Base-by-base conservation (phyloP, 30 jellyfish, hydroid and myxozoan genomes). In the Hydractinia symbiolongicarpus region DNA sequence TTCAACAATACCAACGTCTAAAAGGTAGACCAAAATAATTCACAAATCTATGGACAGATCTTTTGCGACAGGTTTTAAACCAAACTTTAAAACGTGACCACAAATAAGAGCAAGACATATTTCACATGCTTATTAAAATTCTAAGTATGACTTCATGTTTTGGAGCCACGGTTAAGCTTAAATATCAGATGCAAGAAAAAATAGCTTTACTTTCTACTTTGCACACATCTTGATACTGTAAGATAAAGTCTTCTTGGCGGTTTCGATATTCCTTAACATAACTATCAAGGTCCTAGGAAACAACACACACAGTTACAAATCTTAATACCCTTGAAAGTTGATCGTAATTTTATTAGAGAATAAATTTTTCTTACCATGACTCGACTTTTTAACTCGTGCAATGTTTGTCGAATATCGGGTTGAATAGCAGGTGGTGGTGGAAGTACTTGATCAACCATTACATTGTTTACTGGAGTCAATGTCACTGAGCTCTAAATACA, bases 191-290 rank as follows among this genome's bases (percentile, higher is more conserved):
- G 44, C 44, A 30, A 30, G 44, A 30, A 30, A 30, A 30, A 30
- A 30, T 1, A 2, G 11, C 16, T 89, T 71, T 55, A 90, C 97
- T 94, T 50, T 90, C 97, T 67, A 90, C 88, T 81, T 81, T 81
- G 79, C 95, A 77, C 6, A 90, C 82, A 66, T 90, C 90, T 79
- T 85, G 95, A 79, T 85, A 90, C 19, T 87, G 83, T 13, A 90
- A 69, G 78, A 90, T 86, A 71, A 90, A 90, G 8, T 90, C 95
- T 69, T 90, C 97, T 77, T 90, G 97, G 66, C 79, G 85, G 20
- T 90, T 88, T 55, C 89, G 82, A 86, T 82, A 85, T 62, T 82
- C 84, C 68, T 86, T 85, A 10, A 86, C 70, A 50, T 78, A 75
- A 55, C 30, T 44, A 14, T 90, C 97, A 4, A 86, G 67, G 73